Evolutionary conservation across 2,888 invertebrate species (phyloP).

Genomic region (Gryllus longicercus): DNA sequence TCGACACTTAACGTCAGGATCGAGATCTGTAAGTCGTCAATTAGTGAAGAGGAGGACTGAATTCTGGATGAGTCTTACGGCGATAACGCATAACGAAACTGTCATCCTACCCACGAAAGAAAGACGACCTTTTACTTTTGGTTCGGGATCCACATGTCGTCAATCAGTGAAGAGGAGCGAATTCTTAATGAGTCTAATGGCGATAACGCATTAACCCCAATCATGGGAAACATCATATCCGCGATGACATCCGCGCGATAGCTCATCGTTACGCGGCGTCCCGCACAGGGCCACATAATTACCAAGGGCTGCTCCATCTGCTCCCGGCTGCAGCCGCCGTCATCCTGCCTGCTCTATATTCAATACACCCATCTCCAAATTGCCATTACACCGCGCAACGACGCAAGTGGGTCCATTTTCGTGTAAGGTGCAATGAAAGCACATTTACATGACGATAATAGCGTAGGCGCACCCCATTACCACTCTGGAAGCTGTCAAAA

Average conservation of each 20-base stretch:
- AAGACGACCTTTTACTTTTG: too few species aligned
- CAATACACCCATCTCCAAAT: slow-evolving; percentile 1
- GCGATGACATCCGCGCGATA: background rate
- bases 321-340: background rate
- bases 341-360: background rate
- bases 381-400: background rate
- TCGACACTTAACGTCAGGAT: too few species aligned
- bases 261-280: too few species aligned
- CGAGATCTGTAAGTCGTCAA: too few species aligned
- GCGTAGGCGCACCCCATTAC: background rate
- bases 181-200: background rate
- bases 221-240: background rate
- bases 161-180: too few species aligned
- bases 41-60: too few species aligned
- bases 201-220: background rate
- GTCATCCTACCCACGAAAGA: too few species aligned
- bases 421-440: background rate
- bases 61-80: too few species aligned
- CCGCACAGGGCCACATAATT: background rate
- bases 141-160: too few species aligned
- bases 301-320: background rate
- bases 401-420: background rate
- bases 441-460: background rate
- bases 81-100: too few species aligned
- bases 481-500: background rate